phyloP scores from a whole-genome alignment of 1,140 invertebrate genomes.

The Parasteatoda tepidariorum region DNA sequence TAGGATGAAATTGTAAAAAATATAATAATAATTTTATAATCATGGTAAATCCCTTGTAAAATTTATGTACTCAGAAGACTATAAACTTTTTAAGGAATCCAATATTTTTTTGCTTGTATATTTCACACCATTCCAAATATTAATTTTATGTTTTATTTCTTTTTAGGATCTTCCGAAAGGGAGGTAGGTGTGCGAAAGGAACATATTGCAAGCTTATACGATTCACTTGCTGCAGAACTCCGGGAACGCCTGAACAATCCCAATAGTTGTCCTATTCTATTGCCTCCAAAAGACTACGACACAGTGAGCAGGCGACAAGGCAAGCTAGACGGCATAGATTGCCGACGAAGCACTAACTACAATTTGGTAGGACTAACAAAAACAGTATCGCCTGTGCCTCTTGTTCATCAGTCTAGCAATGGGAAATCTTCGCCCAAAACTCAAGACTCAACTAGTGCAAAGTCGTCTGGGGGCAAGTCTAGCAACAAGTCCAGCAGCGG shows the following conservation, averaged over 20 bases:
- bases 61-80: too few species aligned
- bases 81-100: too few species aligned
- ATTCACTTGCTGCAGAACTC: slow-evolving; percentile 91
- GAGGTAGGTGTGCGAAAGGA: slow-evolving; percentile 48
- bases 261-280: slow-evolving; percentile 78
- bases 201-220: slow-evolving; percentile 78
- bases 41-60: too few species aligned
- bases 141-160: not conserved
- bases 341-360: slow-evolving; percentile 68
- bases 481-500: slow-evolving; percentile 72
- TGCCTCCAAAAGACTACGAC: slow-evolving; percentile 94
- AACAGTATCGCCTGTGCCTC: slow-evolving; percentile 1
- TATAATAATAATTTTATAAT: too few species aligned
- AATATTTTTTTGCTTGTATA: too few species aligned
- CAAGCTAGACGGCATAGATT: slow-evolving; percentile 78
- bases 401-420: slow-evolving; percentile 4
- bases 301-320: slow-evolving; percentile 81
- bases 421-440: slow-evolving; percentile 43
- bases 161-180: slow-evolving; percentile 44
- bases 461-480: slow-evolving; percentile 57
- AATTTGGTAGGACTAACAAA: slow-evolving; percentile 56
- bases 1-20: too few species aligned
- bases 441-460: slow-evolving; percentile 46
- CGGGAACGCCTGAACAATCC: slow-evolving; percentile 81
- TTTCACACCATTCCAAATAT: too few species aligned